Evolutionary conservation across 2,888 invertebrate species (phyloP), one percentile per base, ranked within the genome.

Genomic region (Falcaria lacertinaria): DNA sequence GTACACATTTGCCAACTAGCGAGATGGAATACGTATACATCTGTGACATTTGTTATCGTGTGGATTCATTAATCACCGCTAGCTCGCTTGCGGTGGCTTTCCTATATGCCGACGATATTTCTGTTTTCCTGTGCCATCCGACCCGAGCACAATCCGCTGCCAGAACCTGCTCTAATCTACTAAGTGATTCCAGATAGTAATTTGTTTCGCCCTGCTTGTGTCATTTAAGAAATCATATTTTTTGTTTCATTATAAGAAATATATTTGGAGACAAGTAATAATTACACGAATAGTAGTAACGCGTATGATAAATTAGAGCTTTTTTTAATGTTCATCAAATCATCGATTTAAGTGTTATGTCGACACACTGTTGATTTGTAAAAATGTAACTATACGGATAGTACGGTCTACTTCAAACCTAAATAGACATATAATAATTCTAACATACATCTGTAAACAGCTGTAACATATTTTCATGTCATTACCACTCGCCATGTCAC

Each of bases 61-160:
- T 48, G 64, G 64, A 61, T 57, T 74, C 77, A 81, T 82, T 81
- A 80, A 81, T 82, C 80, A 80, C 68, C 50, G 50, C 34, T 40
- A 63, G 66, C 57, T 63, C 60, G 60, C 60, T 63, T 62, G 63
- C 59, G 64, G 63, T 56, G 42, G 55, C 53, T 56, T 60, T 64
- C 60, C 55, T 62, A 57, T 54, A 59, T 53, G 52, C 54, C 59
- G 28, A 43, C 41, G 37, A 56, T 63, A 63, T 68, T 63, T 59
- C 48, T 60, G 53, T 70, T 73, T 73, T 62, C 64, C 57, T 56
- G 56, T 55, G 58, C 47, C 54, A 47, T 50, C 50, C 51, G 52
- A 61, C 61, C 64, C 60, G 64, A 57, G 60, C 61, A 66, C 55
- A 61, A 69, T 72, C 72, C 70, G 63, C 22, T 67, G 67, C 73